Evolutionary conservation across 2,888 invertebrate genomes (phyloP).

Genomic region (Biston betularia): DNA sequence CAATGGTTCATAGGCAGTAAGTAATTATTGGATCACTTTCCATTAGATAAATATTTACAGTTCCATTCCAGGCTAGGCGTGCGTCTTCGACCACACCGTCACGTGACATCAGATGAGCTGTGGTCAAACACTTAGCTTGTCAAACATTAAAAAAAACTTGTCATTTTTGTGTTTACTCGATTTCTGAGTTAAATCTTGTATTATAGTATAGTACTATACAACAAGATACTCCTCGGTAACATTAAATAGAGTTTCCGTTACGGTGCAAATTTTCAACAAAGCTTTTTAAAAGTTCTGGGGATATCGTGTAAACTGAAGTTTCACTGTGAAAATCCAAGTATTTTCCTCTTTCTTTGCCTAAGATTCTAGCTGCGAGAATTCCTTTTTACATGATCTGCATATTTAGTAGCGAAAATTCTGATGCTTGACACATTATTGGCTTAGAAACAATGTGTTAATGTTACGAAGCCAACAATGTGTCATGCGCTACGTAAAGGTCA

Average conservation of each 20-base stretch:
- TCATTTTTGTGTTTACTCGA: too few relatives aligned
- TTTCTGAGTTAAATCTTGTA: neutral
- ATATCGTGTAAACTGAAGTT: slow-evolving; percentile 18
- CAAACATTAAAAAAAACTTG: too few relatives aligned
- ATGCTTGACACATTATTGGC: neutral
- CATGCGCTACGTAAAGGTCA: too few relatives aligned
- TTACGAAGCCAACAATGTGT: too few relatives aligned
- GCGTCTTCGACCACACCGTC: too few relatives aligned
- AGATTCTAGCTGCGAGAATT: neutral
- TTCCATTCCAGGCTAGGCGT: too few relatives aligned
- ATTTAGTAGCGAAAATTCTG: neutral
- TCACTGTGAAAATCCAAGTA: slow-evolving; percentile 5
- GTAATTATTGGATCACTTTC: too few relatives aligned
- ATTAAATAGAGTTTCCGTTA: slow-evolving; percentile 18
- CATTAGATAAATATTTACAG: too few relatives aligned
- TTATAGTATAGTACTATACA: neutral
- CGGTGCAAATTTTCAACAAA: slow-evolving; percentile 16
- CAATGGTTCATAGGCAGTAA: too few relatives aligned
- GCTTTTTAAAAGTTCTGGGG: slow-evolving; percentile 21
- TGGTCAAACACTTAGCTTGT: too few relatives aligned
- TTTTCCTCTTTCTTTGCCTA: neutral
- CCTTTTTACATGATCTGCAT: neutral
- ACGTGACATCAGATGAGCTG: too few relatives aligned
- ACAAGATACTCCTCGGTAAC: neutral
- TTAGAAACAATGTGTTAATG: neutral